A percentile compares a stretch with the other conserved stretches of the same genome.
Evolutionary conservation across 2,888 invertebrate genomes (phyloP).

Genomic region (Cryptocheilus praepositus): DNA sequence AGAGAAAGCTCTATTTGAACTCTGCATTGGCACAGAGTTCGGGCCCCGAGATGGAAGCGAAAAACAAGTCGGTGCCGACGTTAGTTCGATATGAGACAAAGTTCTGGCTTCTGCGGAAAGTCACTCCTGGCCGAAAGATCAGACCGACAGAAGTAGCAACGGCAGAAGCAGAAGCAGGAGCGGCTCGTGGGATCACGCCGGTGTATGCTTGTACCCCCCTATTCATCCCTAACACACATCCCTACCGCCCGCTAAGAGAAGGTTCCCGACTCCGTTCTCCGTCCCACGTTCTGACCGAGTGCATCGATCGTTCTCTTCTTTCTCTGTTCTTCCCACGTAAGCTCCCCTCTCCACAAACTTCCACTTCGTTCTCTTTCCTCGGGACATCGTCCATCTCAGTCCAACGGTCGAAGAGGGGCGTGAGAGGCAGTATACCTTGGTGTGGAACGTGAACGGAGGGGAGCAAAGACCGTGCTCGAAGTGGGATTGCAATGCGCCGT

Average conservation of each 20-base stretch:
- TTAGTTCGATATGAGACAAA: no score
- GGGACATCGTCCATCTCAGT: not conserved
- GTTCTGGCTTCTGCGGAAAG: slow-evolving; percentile 17
- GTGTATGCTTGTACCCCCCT: not conserved
- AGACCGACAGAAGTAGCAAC: slow-evolving; percentile 55
- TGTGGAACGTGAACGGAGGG: slow-evolving; percentile 20
- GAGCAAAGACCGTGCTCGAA: slow-evolving; percentile 19
- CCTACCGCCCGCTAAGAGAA: not conserved
- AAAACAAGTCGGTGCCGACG: slow-evolving; percentile 23
- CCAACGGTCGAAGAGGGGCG: slow-evolving; percentile 39
- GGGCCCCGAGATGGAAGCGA: not conserved
- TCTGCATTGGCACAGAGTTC: no score
- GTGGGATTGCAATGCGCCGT: slow-evolving; percentile 31
- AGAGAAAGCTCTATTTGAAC: no score
- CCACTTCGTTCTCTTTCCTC: slow-evolving; percentile 22
- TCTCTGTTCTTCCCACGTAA: slow-evolving; percentile 11
- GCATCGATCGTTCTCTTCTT: slow-evolving; percentile 48
- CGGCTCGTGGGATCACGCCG: slow-evolving; percentile 45
- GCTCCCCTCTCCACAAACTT: not conserved
- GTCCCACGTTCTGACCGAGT: slow-evolving; percentile 15
- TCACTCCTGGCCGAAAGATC: slow-evolving; percentile 54
- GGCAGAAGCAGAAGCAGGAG: slow-evolving; percentile 38
- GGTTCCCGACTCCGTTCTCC: slow-evolving; percentile 37
- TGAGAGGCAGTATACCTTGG: slow-evolving; percentile 38
- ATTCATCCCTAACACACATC: not conserved